Base-by-base conservation (phyloP, 2,888 invertebrate genomes). In the Drosophila colorata region DNA sequence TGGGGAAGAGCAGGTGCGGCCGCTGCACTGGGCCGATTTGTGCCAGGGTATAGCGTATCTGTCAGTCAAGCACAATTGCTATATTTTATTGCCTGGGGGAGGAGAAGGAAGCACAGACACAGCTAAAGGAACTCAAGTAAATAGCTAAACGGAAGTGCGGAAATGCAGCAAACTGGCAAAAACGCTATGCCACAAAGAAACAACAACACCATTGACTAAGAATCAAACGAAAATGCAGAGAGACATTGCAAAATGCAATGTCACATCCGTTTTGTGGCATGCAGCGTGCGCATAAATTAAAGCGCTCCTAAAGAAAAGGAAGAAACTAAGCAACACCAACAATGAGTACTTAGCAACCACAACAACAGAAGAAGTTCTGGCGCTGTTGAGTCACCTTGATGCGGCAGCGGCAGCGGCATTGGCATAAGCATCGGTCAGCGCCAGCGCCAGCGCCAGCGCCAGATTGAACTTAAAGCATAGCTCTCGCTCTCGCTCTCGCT, bases 201-300 rank as follows among this genome's bases (percentile, higher is more conserved):
- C 16, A 14, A 13, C 37, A 38, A 38, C 25, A 40, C 14, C 33
- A 63, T 38, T 20, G 44, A 23, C 16, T 14, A 14, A 31, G 41
- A 44, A 41, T 33, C n/a, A 25, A 44, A 44, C n/a, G 38, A 55
- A 65, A 51, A 64, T 35, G 49, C 38, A n/a, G 41, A 53, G 25
- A 31, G 40, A 20, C 25, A 66, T 46, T 47, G 57, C 58, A 33
- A 64, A 63, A 64, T 70, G 61, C 77, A 67, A 77, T 78, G 59
- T 46, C 52, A 86, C 78, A 78, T 82, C 82, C 82, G 80, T 86
- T 82, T 78, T 65, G 78, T 76, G 82, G 66, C 74, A 74, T 70
- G 69, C 63, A 48, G 60, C 73, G 53, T 60, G 61, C 56, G 82
- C 75, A 82, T 82, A 86, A 76, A 80, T 86, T 80, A 76, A 69